Percentiles rank a stretch among this genome's conserved stretches.
These are phyloP conservation scores for Ormia ochracea DNA, from an alignment of 2,888 invertebrate genomes.

Conservation along the genomic window DNA sequence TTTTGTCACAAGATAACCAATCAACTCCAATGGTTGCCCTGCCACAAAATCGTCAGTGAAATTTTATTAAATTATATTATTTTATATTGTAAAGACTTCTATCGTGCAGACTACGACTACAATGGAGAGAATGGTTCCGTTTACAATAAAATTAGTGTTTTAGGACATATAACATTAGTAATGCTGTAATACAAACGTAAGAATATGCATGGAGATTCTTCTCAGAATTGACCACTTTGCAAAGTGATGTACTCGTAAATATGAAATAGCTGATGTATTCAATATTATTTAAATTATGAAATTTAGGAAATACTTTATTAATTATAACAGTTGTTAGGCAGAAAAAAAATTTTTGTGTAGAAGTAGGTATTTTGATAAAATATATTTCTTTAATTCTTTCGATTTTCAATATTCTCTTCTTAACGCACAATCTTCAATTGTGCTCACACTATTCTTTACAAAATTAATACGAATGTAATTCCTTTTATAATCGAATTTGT, in stretches of 20 bases:
- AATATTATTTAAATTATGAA: too few relatives aligned
- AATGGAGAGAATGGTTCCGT: constrained; percentile 93
- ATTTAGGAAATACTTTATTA: not conserved
- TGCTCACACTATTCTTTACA: not conserved
- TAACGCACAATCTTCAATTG: constrained; percentile 16
- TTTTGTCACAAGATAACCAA: constrained; percentile 67
- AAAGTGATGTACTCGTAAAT: constrained; percentile 70
- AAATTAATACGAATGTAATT: not conserved
- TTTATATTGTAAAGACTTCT: constrained; percentile 71
- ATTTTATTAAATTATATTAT: constrained; percentile 77
- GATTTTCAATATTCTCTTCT: not conserved
- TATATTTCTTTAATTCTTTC: constrained; percentile 7
- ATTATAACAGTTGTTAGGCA: constrained; percentile 8
- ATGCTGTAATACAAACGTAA: constrained; percentile 79
- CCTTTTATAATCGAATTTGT: not conserved
- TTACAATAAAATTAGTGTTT: constrained; percentile 86
- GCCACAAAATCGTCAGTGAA: constrained; percentile 70
- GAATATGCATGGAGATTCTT: constrained; percentile 71
- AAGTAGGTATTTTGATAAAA: not conserved
- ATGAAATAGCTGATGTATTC: not conserved
- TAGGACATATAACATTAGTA: constrained; percentile 88
- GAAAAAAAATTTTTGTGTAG: not conserved
- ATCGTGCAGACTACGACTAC: constrained; percentile 89
- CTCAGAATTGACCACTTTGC: constrained; percentile 72
- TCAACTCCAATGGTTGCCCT: constrained; percentile 69